Conservation (phyloP, 1,140 invertebrate species). For the Ips typographus region DNA sequence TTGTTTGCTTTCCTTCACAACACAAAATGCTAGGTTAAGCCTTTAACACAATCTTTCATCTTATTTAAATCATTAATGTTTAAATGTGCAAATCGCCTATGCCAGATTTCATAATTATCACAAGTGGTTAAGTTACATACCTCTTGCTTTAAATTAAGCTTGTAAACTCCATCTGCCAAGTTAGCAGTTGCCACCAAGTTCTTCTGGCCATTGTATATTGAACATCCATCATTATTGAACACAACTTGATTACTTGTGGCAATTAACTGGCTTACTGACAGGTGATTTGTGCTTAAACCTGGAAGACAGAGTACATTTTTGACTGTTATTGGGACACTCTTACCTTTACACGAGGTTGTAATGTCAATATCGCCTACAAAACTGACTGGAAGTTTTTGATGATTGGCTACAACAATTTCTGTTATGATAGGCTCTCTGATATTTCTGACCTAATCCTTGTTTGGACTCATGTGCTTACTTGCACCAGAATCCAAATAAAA, state of each 20-base stretch:
- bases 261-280: conserved; percentile 32
- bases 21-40: conserved; percentile 42
- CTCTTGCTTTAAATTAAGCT: conserved; percentile 10
- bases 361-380: conserved; percentile 18
- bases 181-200: conserved; percentile 24
- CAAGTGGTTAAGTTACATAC: not conserved
- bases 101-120: not conserved
- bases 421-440: not conserved
- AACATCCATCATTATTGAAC: conserved; percentile 10
- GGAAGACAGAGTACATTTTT: conserved; percentile 19
- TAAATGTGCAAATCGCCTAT: not conserved
- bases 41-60: conserved; percentile 36
- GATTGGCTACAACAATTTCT: conserved; percentile 36
- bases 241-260: conserved; percentile 15
- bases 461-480: conserved; percentile 41
- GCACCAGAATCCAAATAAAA: conserved; percentile 44
- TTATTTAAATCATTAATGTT: conserved; percentile 8
- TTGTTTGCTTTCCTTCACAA: conserved; percentile 46
- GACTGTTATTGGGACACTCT: conserved; percentile 14
- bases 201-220: conserved; percentile 37
- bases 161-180: conserved; percentile 39
- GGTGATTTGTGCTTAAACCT: conserved; percentile 7
- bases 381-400: conserved; percentile 13
- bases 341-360: conserved; percentile 24
- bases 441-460: conserved; percentile 35